Percentiles rank a stretch among this genome's conserved stretches.
phyloP scores from a whole-genome alignment of 2,113 vertebrate species.

The Colius striatus region DNA sequence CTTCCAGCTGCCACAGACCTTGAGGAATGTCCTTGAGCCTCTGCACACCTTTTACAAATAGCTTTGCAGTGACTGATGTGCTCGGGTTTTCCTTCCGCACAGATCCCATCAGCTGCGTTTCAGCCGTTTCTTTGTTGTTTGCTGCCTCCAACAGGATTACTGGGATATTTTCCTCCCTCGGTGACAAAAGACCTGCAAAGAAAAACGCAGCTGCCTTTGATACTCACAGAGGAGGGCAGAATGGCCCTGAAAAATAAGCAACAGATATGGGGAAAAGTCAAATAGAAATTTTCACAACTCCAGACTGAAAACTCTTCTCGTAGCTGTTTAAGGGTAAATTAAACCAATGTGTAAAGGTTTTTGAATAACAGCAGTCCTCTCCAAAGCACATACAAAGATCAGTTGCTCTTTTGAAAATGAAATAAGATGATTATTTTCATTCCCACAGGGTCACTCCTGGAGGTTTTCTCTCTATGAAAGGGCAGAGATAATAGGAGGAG shows the following conservation, averaged over 20 bases:
- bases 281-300: background rate
- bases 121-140: conserved; percentile 66
- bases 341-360: background rate
- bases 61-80: background rate
- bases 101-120: background rate
- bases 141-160: conserved; percentile 79
- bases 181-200: background rate
- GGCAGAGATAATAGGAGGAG: background rate
- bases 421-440: background rate
- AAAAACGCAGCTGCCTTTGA: background rate
- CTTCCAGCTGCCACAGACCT: background rate
- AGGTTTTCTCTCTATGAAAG: background rate
- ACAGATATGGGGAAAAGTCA: background rate
- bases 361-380: background rate
- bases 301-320: background rate
- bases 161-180: conserved; percentile 21
- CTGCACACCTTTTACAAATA: background rate
- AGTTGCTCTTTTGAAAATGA: background rate
- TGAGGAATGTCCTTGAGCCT: background rate
- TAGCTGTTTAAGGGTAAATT: background rate
- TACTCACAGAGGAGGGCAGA: conserved; percentile 10
- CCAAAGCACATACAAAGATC: background rate
- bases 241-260: background rate
- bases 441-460: background rate
- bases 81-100: background rate